A percentile compares a stretch with the other conserved stretches of the same genome.
Conservation (phyloP, 2,888 invertebrate species). For the Eristalinus aeneus region DNA sequence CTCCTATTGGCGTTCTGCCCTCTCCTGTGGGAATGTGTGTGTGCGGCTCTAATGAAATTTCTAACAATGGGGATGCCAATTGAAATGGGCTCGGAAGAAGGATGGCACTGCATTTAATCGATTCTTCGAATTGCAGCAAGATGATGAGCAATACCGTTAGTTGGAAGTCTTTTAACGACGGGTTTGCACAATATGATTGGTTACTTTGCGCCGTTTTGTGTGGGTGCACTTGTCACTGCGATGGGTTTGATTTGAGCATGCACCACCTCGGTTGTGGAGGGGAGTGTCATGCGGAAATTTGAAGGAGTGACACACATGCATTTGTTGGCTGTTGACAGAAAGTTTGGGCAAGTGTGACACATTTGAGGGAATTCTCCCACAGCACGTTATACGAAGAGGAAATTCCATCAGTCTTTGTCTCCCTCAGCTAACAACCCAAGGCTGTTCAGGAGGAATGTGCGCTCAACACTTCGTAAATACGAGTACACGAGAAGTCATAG, state of each 20-base stretch:
- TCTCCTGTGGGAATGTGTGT: neutral
- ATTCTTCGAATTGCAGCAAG: neutral
- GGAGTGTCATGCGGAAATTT: neutral
- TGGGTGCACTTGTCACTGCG: neutral
- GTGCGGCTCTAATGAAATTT: slow-evolving; percentile 42
- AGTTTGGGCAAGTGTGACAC: no score
- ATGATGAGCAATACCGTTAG: neutral
- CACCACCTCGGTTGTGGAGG: neutral
- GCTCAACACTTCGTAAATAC: neutral
- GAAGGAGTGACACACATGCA: neutral
- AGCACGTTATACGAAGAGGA: no score
- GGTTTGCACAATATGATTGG: neutral
- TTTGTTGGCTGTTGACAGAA: no score
- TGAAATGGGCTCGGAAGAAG: neutral
- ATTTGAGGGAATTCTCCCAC: no score
- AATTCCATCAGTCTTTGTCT: neutral
- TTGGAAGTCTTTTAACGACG: neutral
- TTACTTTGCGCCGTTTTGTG: neutral
- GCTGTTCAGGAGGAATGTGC: neutral
- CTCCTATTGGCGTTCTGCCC: slow-evolving; percentile 5
- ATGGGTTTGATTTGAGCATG: neutral
- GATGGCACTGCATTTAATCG: neutral
- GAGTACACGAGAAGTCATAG: neutral
- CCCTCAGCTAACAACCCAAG: neutral
- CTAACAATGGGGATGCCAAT: slow-evolving; percentile 32